Evolutionary conservation across 2,797 vertebrate species (phyloP), one percentile per base, ranked within the genome.

Genomic region (Notolabrus celidotus): DNA sequence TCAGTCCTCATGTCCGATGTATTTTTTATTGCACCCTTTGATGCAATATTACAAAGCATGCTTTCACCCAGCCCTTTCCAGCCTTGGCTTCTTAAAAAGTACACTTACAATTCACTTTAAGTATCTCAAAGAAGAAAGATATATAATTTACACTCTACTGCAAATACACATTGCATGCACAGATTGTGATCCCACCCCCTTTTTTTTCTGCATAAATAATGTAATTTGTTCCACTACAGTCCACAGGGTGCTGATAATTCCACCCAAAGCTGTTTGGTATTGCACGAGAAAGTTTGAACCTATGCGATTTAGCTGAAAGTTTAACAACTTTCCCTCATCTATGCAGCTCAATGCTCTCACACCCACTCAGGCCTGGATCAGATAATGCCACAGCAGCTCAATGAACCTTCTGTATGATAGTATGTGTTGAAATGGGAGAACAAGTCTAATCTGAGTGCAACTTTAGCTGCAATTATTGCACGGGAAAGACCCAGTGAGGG

Each of bases 21-120:
- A 41, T 38, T 49, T 63, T 73, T 59, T 51, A 22, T 47, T 27
- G 33, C 43, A 33, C 27, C 23, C 14, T 56, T 74, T 71, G 31
- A 61, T 60, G 41, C 50, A 10, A 57, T n/a, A 19, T 53, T 59
- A 5, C 22, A 29, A 58, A 76, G 22, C 16, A 50, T 45, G 56
- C 46, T 15, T 58, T 42, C 63, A 46, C 20, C 38, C 27, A 47
- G 17, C n/a, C 33, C 16, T 22, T 39, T 56, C 16, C 12, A 43
- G 42, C 25, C 7, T 5, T 7, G 9, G 36, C 55, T 61, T 3
- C 7, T 41, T 60, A 34, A 36, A 36, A 36, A 11, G 55, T 46
- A 17, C 11, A 57, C n/a, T 39, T 51, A 1, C 1, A 43, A 20
- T 20, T 58, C 3, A 49, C 49, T 67, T 29, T 0, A 59, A 41